Conservation (phyloP, 1,140 invertebrate species). For the Ceratoteleas bidentatus region DNA sequence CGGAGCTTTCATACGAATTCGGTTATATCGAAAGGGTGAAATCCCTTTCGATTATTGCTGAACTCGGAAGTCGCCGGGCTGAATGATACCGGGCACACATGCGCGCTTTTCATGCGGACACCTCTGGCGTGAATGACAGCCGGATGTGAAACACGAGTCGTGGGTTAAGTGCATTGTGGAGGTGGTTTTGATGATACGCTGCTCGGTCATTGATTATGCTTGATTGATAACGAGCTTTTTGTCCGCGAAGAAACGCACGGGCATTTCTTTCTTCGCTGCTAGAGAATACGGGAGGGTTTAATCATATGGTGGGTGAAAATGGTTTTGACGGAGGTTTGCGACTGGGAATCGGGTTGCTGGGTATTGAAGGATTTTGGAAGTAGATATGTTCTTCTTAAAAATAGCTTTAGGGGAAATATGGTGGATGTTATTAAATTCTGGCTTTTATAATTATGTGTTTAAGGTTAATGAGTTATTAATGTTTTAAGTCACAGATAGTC, state of each 20-base stretch:
- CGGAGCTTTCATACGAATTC: slow-evolving; percentile 26
- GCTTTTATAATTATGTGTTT: too few species aligned
- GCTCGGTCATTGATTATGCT: slow-evolving; percentile 21
- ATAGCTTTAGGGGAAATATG: too few species aligned
- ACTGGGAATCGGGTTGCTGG: too few species aligned
- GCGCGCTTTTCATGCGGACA: slow-evolving; percentile 29
- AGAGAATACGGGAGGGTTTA: background rate
- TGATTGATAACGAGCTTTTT: slow-evolving; percentile 13
- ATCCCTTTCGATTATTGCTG: slow-evolving; percentile 34
- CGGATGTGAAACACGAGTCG: slow-evolving; percentile 49
- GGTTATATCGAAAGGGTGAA: slow-evolving; percentile 35
- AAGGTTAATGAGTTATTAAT: too few species aligned
- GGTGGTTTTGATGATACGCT: slow-evolving; percentile 35
- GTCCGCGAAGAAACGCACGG: background rate
- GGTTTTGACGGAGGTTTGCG: too few species aligned
- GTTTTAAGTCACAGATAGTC: too few species aligned
- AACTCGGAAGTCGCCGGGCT: slow-evolving; percentile 27
- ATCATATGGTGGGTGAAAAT: background rate
- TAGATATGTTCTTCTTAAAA: too few species aligned
- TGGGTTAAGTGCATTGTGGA: slow-evolving; percentile 31
- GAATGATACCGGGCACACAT: slow-evolving; percentile 25
- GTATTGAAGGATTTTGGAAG: too few species aligned
- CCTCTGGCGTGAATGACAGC: slow-evolving; percentile 48
- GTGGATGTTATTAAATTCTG: too few species aligned
- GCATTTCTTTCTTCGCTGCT: background rate